Percentiles rank a stretch among this genome's conserved stretches.
Conservation (phyloP, 1,140 invertebrate genomes). For the Apocrypta bakeri region DNA sequence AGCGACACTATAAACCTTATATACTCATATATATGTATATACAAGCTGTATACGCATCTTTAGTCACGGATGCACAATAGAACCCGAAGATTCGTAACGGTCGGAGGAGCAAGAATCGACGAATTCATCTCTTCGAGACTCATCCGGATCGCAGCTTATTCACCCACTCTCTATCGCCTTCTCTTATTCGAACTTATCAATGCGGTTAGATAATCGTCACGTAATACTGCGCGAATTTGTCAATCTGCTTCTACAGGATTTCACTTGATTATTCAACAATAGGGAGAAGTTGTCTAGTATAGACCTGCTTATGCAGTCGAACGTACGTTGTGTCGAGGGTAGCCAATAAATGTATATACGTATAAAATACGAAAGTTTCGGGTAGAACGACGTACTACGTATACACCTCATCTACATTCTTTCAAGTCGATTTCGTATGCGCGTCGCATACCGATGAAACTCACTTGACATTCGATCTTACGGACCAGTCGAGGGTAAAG, state of each 20-base stretch:
- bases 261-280: constrained; percentile 35
- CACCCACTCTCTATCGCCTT: neutral
- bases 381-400: too few relatives aligned
- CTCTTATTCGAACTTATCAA: constrained; percentile 18
- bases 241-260: constrained; percentile 32
- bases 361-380: too few relatives aligned
- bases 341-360: too few relatives aligned
- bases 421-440: constrained; percentile 5
- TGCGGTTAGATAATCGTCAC: constrained; percentile 31
- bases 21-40: too few relatives aligned
- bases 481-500: constrained; percentile 15
- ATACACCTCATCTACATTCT: neutral
- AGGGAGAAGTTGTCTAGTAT: neutral
- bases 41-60: neutral
- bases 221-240: constrained; percentile 16
- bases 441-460: neutral
- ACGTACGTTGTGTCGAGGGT: too few relatives aligned
- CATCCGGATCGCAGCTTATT: neutral
- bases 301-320: neutral
- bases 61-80: constrained; percentile 4
- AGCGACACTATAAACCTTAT: neutral
- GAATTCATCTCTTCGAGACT: neutral
- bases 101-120: constrained; percentile 25
- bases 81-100: neutral
- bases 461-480: constrained; percentile 25